Conservation (phyloP, 1,140 invertebrate genomes). For the Lasaia peninsularis region DNA sequence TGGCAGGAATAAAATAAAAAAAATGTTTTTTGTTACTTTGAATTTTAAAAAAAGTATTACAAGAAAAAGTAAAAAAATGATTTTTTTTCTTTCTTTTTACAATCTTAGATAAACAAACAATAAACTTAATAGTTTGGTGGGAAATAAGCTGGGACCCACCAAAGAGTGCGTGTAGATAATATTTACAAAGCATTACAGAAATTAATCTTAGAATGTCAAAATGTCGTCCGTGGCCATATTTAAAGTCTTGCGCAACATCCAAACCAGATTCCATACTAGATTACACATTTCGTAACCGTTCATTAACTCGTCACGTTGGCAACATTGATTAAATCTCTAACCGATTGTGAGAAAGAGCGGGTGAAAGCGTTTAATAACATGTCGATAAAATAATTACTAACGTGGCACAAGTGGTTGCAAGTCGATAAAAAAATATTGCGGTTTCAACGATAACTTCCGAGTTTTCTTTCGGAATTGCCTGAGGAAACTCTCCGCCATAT, state of each 20-base stretch:
- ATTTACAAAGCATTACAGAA: no score
- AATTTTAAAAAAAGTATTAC: no score
- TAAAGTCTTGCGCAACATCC: background rate
- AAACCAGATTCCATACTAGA: background rate
- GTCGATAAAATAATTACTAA: constrained; percentile 30
- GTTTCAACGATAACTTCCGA: constrained; percentile 44
- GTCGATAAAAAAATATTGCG: constrained; percentile 35
- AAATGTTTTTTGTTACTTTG: no score
- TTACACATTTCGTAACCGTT: constrained; percentile 2
- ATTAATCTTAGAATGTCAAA: background rate
- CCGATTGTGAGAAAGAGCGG: constrained; percentile 30
- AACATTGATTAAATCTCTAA: constrained; percentile 5
- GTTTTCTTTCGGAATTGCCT: constrained; percentile 21
- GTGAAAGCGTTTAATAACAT: constrained; percentile 38
- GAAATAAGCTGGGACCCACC: no score
- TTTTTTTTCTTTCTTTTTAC: no score
- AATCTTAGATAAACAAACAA: no score
- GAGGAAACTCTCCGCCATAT: background rate
- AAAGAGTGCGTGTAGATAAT: no score
- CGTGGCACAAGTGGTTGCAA: constrained; percentile 17
- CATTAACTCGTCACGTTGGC: constrained; percentile 6
- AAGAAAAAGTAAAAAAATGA: no score
- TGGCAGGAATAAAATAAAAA: no score
- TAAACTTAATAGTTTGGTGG: no score
- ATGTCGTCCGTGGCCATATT: background rate